Conservation (phyloP, 2,797 vertebrate species). For the Acanthurus leucopareius region DNA sequence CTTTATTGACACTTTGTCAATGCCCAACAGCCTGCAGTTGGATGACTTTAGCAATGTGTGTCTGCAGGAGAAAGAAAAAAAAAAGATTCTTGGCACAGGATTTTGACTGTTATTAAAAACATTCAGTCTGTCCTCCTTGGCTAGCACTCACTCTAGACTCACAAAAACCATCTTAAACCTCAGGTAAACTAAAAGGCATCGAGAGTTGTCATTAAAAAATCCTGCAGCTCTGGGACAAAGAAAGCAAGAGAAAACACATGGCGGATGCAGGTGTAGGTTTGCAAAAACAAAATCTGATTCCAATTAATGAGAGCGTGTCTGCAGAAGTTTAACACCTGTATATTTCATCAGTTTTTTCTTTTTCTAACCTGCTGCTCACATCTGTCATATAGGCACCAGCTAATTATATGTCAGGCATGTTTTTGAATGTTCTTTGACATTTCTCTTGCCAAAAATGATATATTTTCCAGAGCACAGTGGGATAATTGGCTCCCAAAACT, state of each 20-base stretch:
- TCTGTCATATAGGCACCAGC: conserved; percentile 48
- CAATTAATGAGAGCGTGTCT: conserved; percentile 68
- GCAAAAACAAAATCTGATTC: conserved; percentile 54
- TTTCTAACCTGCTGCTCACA: conserved; percentile 53
- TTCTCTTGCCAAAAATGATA: conserved; percentile 35
- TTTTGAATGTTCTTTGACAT: conserved; percentile 16
- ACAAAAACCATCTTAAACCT: conserved; percentile 31
- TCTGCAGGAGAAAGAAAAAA: not conserved
- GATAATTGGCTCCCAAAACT: conserved; percentile 48
- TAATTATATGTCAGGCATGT: conserved; percentile 41
- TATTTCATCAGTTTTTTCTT: conserved; percentile 48
- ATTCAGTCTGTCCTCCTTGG: conserved; percentile 9
- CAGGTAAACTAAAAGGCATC: conserved; percentile 51
- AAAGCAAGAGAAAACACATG: conserved; percentile 9
- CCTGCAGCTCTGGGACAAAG: conserved; percentile 25
- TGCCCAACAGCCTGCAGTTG: conserved; percentile 34
- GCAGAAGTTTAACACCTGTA: conserved; percentile 68
- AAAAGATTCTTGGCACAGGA: conserved; percentile 2
- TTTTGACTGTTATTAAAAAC: conserved; percentile 42
- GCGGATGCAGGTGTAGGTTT: conserved; percentile 53
- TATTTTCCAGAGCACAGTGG: conserved; percentile 28
- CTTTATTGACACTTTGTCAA: conserved; percentile 50
- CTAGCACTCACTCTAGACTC: conserved; percentile 15
- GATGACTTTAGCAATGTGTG: conserved; percentile 11
- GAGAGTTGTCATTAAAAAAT: conserved; percentile 57